phyloP scores from a whole-genome alignment of 2,113 vertebrate species.

The Strigops habroptila region DNA sequence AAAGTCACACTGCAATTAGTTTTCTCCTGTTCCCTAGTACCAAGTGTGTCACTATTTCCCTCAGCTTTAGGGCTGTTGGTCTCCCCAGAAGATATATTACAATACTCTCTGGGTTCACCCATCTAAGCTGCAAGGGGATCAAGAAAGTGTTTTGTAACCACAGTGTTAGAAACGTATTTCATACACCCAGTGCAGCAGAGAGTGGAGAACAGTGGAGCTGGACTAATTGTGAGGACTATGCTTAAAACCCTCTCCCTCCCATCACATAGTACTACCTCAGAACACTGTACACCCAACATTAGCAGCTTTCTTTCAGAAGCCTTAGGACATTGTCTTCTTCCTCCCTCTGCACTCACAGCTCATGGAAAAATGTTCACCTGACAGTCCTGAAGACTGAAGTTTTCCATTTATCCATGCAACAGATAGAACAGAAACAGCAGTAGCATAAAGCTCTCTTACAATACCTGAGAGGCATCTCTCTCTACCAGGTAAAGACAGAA shows the following conservation, averaged over 20 bases:
- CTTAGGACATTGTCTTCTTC: background rate
- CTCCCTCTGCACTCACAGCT: background rate
- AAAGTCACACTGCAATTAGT: background rate
- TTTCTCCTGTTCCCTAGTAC: background rate
- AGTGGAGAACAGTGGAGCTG: background rate
- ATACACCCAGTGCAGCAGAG: background rate
- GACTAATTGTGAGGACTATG: background rate
- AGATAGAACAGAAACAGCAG: background rate
- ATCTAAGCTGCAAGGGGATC: accelerated
- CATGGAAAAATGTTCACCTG: background rate
- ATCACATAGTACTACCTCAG: too few relatives aligned
- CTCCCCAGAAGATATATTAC: background rate
- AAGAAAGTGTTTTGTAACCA: background rate
- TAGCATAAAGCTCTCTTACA: background rate
- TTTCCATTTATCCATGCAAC: background rate
- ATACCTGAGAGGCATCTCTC: background rate
- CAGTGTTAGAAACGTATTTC: background rate
- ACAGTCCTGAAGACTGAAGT: background rate
- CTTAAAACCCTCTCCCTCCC: background rate
- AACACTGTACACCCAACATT: background rate
- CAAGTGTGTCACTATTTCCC: background rate
- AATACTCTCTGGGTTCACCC: background rate
- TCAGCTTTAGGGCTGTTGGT: background rate
- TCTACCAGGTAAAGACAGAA: background rate
- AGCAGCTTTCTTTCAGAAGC: background rate